Percentiles rank a stretch among this genome's conserved stretches.
These are phyloP conservation scores for Drosophila varians DNA, from an alignment of 1,140 invertebrate species.

Conservation along the genomic window DNA sequence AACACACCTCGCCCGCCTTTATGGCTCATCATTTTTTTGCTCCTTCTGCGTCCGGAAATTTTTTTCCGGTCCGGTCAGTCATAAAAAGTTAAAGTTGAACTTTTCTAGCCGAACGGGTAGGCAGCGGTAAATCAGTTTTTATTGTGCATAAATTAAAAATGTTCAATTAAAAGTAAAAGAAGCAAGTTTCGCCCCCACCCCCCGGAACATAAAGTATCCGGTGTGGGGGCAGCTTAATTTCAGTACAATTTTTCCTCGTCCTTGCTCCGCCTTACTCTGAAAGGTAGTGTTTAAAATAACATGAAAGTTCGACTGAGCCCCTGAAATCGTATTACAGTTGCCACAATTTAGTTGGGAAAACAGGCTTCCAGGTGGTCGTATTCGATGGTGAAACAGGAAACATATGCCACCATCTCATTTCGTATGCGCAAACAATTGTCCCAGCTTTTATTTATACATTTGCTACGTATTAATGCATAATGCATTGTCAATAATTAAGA, in stretches of 20 bases:
- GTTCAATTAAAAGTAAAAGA: slow-evolving; percentile 62
- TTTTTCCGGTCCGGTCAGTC: slow-evolving; percentile 47
- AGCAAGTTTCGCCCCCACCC: slow-evolving; percentile 2
- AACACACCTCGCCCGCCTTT: slow-evolving; percentile 58
- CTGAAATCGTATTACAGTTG: neutral
- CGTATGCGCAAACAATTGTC: slow-evolving; percentile 16
- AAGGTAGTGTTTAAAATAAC: slow-evolving; percentile 4
- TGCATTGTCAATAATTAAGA: slow-evolving; percentile 55
- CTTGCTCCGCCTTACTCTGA: neutral
- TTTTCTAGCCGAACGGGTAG: slow-evolving; percentile 46
- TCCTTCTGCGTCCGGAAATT: neutral
- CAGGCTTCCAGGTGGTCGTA: neutral
- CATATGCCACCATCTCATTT: neutral
- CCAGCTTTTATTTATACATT: slow-evolving; percentile 43
- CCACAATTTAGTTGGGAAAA: slow-evolving; percentile 24
- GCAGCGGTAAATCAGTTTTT: slow-evolving; percentile 71
- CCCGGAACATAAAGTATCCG: neutral
- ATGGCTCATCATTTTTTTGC: slow-evolving; percentile 61
- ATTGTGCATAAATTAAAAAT: slow-evolving; percentile 81
- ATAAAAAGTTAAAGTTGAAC: slow-evolving; percentile 68
- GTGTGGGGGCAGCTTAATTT: slow-evolving; percentile 1
- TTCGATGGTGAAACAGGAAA: slow-evolving; percentile 9
- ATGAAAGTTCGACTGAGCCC: neutral
- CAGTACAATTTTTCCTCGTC: neutral
- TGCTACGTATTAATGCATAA: slow-evolving; percentile 48